Evolutionary conservation across 2,113 vertebrate species (phyloP).

Genomic region (Nothobranchius furzeri): DNA sequence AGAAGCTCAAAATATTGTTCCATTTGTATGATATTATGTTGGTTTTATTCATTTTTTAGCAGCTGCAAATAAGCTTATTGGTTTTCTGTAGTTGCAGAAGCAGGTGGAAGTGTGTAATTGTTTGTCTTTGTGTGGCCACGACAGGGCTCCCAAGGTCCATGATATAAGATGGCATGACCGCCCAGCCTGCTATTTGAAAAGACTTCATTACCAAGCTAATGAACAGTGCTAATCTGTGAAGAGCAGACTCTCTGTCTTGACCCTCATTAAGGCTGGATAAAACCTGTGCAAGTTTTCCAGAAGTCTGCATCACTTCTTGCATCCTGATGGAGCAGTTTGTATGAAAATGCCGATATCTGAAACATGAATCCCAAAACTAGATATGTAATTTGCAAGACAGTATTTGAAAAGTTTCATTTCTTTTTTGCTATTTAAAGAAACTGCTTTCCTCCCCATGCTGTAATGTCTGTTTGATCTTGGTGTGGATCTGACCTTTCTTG

Average conservation of each 20-base stretch:
- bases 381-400: too few species aligned
- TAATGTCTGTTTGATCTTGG: conserved; percentile 49
- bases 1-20: not conserved
- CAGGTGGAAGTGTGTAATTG: conserved; percentile 11
- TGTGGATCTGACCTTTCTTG: conserved; percentile 35
- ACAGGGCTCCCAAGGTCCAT: conserved; percentile 31
- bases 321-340: not conserved
- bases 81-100: not conserved
- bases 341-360: not conserved
- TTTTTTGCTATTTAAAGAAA: conserved; percentile 21
- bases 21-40: not conserved
- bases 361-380: too few species aligned
- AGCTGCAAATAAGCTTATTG: not conserved
- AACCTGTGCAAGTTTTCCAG: conserved; percentile 12
- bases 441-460: conserved; percentile 35
- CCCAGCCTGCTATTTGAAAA: conserved; percentile 46
- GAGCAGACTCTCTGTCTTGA: conserved; percentile 43
- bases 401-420: too few species aligned
- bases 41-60: not conserved
- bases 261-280: conserved; percentile 39
- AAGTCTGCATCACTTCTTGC: not conserved
- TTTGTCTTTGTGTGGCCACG: conserved; percentile 27
- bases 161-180: conserved; percentile 48
- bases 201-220: conserved; percentile 65
- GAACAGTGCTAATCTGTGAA: conserved; percentile 55